phyloP scores from a whole-genome alignment of 2,113 vertebrate species.

The Tetraodon nigroviridis region DNA sequence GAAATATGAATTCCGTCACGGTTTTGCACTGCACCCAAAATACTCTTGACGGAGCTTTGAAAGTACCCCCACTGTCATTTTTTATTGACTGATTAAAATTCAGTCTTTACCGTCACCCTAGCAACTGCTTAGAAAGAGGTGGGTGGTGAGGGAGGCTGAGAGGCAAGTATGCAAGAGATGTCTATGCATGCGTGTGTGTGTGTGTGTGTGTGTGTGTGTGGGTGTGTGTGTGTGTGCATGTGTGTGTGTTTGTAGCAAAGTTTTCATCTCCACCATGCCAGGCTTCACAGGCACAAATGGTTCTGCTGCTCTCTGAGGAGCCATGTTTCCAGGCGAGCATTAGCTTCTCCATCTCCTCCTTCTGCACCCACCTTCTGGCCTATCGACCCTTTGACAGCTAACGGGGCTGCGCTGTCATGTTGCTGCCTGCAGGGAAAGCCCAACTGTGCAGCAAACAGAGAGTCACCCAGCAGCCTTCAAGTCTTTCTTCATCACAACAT shows the following conservation, averaged over 20 bases:
- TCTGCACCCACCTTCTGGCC: too few relatives aligned
- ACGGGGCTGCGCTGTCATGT: too few relatives aligned
- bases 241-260: constrained; percentile 42
- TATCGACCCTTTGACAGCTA: too few relatives aligned
- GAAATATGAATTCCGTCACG: constrained; percentile 17
- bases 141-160: constrained; percentile 75
- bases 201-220: constrained; percentile 49
- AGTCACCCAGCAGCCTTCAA: too few relatives aligned
- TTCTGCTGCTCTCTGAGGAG: constrained; percentile 32
- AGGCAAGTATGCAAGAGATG: constrained; percentile 62
- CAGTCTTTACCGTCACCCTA: constrained; percentile 78
- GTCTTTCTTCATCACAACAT: too few relatives aligned
- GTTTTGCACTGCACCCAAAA: constrained; percentile 23
- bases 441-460: too few relatives aligned
- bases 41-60: constrained; percentile 31
- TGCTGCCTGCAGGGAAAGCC: too few relatives aligned
- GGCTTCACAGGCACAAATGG: constrained; percentile 45
- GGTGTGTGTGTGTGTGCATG: constrained; percentile 39
- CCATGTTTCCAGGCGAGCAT: too few relatives aligned
- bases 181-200: constrained; percentile 51
- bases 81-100: constrained; percentile 78
- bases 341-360: too few relatives aligned
- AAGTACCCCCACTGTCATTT: constrained; percentile 41
- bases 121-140: constrained; percentile 76
- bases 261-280: constrained; percentile 37